Evolutionary conservation across 2,113 vertebrate species (phyloP).

Genomic region (Eubucco bourcierii): DNA sequence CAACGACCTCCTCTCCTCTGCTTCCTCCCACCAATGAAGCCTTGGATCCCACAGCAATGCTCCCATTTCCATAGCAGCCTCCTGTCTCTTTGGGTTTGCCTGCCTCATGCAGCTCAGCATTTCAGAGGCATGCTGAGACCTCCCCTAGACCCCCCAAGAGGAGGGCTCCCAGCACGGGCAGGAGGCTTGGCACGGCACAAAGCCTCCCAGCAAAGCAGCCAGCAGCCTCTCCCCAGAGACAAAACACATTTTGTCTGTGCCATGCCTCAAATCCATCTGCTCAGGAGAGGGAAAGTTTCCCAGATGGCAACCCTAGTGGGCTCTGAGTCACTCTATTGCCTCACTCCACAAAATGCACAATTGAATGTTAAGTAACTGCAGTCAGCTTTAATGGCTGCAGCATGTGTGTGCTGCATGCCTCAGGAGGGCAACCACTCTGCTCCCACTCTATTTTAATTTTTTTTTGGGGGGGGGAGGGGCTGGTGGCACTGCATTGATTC

Average conservation of each 20-base stretch:
- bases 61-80: not conserved
- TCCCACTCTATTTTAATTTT: not conserved
- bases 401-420: slow-evolving; percentile 56
- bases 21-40: not conserved
- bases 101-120: not conserved
- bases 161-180: slow-evolving; percentile 33
- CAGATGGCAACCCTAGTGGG: slow-evolving; percentile 65
- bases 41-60: not conserved
- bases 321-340: slow-evolving; percentile 48
- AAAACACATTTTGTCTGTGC: slow-evolving; percentile 74
- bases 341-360: slow-evolving; percentile 56
- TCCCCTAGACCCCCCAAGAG: slow-evolving; percentile 24
- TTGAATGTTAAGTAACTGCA: slow-evolving; percentile 70
- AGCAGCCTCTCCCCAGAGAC: slow-evolving; percentile 71
- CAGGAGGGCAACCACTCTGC: slow-evolving; percentile 56
- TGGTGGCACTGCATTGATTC: slow-evolving; percentile 13
- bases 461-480: not conserved
- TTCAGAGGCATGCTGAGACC: slow-evolving; percentile 3
- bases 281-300: slow-evolving; percentile 66
- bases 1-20: not conserved
- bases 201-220: slow-evolving; percentile 72
- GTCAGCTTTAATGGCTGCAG: slow-evolving; percentile 52
- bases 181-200: slow-evolving; percentile 59
- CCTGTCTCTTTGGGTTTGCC: not conserved
- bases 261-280: slow-evolving; percentile 76